Evolutionary conservation across 2,888 invertebrate genomes (phyloP), one percentile per base, ranked within the genome.

Genomic region (Archips crataeganus): DNA sequence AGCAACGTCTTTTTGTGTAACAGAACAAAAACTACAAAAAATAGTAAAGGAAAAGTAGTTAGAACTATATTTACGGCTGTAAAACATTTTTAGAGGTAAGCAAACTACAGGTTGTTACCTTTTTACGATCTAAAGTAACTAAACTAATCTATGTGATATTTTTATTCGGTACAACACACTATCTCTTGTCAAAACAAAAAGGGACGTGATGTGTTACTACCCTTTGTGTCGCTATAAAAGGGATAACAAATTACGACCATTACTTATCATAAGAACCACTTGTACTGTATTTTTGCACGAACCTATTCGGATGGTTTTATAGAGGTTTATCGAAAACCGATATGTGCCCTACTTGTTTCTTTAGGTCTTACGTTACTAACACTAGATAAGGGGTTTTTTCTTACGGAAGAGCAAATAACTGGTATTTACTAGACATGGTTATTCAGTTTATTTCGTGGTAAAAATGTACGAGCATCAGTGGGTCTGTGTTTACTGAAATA

Each of bases 261-360:
- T 66, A 51, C 71, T 71, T 71, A 61, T 71, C 71, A 71, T 61
- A 61, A 63, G 62, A 63, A 39, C 23, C 61, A 61, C 61, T 69
- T 39, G 49, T 11, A 49, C 61, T 61, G 49, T 69, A 69, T 69
- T 34, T 69, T 47, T 47, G 61, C 36, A 47, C 15, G 47, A 51
- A 61, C 51, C 51, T 69, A 69, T 69, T 61, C 49, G 8, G 61
- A 69, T 61, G 49, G 61, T 23, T 36, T 60, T 69, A 69, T 61
- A 60, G 60, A 10, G 39, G 65, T 79, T 78, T 78, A 78, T 78
- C 76, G 78, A 79, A 78, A 79, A 77, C 75, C 78, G 75, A 79
- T 79, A 78, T 70, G 51, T 59, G 54, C 66, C 49, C 60, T 57
- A 66, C 71, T 70, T 70, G 69, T 74, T 49, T 54, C 47, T 62